Base-by-base conservation (phyloP, 2,888 invertebrate species). In the Phyto melanocephala region DNA sequence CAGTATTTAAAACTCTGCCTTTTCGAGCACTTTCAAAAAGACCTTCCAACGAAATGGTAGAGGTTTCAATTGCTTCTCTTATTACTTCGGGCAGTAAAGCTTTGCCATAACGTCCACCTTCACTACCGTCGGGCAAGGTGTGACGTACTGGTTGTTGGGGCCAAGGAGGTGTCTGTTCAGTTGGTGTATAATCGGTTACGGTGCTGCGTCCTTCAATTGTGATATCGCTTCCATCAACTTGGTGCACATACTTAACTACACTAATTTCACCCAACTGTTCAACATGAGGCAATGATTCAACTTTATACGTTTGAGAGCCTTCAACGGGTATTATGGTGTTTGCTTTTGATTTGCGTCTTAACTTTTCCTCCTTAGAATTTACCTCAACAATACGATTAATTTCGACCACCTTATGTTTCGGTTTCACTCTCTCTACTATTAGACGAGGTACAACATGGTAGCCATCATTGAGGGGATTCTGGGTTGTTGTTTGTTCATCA, bases 181-280 rank as follows among this genome's bases (percentile, higher is more conserved):
- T 89, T n/a, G 90, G 89, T 11, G 89, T 90, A 58, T 91, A 91
- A 74, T 92, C 91, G 1, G 89, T 87, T 0, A 92, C 90, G 37
- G 91, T 91, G 84, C 92, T 92, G 62, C 89, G 90, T 1, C 92
- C 91, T 74, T 90, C 90, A 62, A 92, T 90, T 22, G 86, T 85
- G 37, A 91, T 88, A 40, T 88, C 87, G 45, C 89, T 88, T 52
- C 89, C 87, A 60, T 89, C 94, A 2, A 95, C 93, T 67, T 95
- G 92, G 89, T 95, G 94, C 15, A 95, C 95, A 20, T 93, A 92
- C 85, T 94, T 94, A 40, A 93, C 93, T 84, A 95, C 92, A 88
- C 94, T 95, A 0, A 95, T 94, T 89, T 94, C 94, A 54, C 95
- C 95, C 81, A 95, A 93, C 91, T 94, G 94, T 86, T 95, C 93